These are phyloP conservation scores for Aphidius ervi DNA, from an alignment of 1,140 invertebrate genomes.

Conservation along the genomic window DNA sequence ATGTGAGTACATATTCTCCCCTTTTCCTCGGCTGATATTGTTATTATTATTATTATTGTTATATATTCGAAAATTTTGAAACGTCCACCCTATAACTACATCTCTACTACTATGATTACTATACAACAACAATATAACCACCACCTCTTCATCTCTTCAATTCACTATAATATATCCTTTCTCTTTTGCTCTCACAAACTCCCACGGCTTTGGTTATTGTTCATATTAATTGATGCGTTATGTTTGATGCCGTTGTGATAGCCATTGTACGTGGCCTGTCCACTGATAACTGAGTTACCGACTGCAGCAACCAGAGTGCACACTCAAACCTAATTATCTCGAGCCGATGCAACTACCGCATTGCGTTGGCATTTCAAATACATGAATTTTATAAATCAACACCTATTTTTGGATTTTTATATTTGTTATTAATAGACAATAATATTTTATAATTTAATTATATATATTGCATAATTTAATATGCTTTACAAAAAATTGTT, in stretches of 20 bases:
- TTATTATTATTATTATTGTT: not conserved
- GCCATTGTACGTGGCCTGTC: constrained; percentile 52
- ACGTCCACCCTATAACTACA: constrained; percentile 11
- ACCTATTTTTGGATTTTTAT: not conserved
- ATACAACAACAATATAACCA: not conserved
- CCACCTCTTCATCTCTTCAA: constrained; percentile 2
- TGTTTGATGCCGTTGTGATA: constrained; percentile 56
- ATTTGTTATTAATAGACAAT: not conserved
- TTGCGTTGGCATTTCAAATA: constrained; percentile 38
- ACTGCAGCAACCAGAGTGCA: constrained; percentile 53
- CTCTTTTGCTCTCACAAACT: constrained; percentile 13
- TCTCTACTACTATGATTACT: constrained; percentile 12
- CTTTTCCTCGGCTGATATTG: not conserved
- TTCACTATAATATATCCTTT: not conserved
- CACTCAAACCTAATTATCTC: constrained; percentile 56
- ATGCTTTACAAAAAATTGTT: no score
- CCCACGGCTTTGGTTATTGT: constrained; percentile 46
- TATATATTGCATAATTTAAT: no score
- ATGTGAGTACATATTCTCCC: not conserved
- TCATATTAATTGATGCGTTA: constrained; percentile 57
- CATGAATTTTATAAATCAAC: constrained; percentile 21
- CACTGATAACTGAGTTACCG: constrained; percentile 56
- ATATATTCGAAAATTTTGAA: constrained; percentile 1
- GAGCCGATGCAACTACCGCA: constrained; percentile 52
- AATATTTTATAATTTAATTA: not conserved